Percentiles rank a stretch among this genome's conserved stretches.
phyloP scores from a whole-genome alignment of 2,888 invertebrate species.

The Nebria salina region DNA sequence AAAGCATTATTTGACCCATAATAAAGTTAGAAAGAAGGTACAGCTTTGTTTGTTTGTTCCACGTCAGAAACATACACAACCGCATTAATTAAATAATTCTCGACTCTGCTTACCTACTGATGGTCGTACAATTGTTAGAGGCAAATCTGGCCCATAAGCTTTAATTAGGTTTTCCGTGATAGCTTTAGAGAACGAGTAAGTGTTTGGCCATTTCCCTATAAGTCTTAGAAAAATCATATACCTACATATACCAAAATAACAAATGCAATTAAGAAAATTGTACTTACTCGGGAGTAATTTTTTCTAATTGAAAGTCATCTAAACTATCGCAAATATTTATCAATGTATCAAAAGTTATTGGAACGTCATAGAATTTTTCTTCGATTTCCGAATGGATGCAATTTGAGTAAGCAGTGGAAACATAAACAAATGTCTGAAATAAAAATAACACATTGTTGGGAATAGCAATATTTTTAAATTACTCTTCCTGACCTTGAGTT shows the following conservation, averaged over 20 bases:
- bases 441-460: not conserved
- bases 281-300: not conserved
- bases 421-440: not conserved
- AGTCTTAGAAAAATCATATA: not conserved
- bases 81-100: too few relatives aligned
- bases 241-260: not conserved
- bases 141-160: not conserved
- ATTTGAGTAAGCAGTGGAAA: slow-evolving; percentile 14
- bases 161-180: slow-evolving; percentile 13
- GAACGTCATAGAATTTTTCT: slow-evolving; percentile 7
- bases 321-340: not conserved
- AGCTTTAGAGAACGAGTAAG: not conserved
- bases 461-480: not conserved
- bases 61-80: not conserved
- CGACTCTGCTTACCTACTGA: not conserved
- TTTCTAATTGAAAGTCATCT: not conserved
- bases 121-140: slow-evolving; percentile 14
- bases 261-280: not conserved
- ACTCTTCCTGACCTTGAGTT: slow-evolving; percentile 64
- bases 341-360: slow-evolving; percentile 10
- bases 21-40: not conserved
- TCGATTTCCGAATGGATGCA: not conserved
- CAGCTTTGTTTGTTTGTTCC: too few relatives aligned
- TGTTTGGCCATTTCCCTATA: not conserved
- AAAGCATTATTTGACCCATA: not conserved